Evolutionary conservation across 2,113 vertebrate species (phyloP).

Genomic region (Nothocercus julius): DNA sequence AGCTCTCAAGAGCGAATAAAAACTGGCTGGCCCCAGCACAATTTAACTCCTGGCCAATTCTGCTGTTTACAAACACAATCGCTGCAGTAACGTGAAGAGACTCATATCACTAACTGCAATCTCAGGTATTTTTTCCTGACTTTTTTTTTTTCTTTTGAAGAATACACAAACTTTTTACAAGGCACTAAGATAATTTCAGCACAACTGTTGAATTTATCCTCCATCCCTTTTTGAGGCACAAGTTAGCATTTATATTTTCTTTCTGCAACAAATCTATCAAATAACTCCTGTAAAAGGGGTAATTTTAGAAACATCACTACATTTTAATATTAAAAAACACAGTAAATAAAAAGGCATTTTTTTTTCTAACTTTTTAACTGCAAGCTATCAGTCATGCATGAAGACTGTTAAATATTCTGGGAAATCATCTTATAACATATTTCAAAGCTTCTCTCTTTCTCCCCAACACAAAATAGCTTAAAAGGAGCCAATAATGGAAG

Average conservation of each 20-base stretch:
- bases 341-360: background rate
- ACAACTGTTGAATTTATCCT: background rate
- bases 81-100: background rate
- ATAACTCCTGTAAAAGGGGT: background rate
- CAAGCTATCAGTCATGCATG: background rate
- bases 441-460: background rate
- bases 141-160: background rate
- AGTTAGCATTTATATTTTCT: background rate
- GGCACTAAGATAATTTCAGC: background rate
- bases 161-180: background rate
- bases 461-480: background rate
- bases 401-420: background rate
- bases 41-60: background rate
- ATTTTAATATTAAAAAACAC: background rate
- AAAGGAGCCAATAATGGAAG: background rate
- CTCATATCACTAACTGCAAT: background rate
- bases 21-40: background rate
- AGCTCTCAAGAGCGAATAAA: background rate
- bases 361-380: background rate
- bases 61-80: background rate
- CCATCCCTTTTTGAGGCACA: background rate
- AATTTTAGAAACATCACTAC: background rate
- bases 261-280: background rate
- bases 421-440: background rate
- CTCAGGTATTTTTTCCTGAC: background rate